These are phyloP conservation scores for Artibeus jamaicensis DNA, from an alignment of 2,797 vertebrate genomes.

Conservation along the genomic window DNA sequence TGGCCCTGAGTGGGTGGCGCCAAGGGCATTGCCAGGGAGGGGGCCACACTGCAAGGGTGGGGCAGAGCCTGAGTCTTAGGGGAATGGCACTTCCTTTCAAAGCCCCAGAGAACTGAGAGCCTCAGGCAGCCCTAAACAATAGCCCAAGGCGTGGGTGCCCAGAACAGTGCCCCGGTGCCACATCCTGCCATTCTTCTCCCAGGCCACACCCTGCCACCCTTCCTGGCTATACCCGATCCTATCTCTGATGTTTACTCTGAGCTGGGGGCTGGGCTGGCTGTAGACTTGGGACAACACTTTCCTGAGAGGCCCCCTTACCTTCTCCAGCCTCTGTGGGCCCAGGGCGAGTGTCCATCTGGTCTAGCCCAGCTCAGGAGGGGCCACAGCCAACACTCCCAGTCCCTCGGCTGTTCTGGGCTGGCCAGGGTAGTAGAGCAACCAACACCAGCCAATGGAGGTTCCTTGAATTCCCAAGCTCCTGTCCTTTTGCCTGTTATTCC, in stretches of 20 bases:
- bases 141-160: conserved; percentile 73
- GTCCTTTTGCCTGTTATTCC: not conserved
- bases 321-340: not conserved
- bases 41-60: not conserved
- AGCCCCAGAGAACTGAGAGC: conserved; percentile 56
- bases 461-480: not conserved
- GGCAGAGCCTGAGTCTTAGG: conserved; percentile 23
- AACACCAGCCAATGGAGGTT: not conserved
- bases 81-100: conserved; percentile 70
- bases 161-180: conserved; percentile 71
- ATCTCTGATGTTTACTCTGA: conserved; percentile 69
- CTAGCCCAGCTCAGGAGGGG: not conserved
- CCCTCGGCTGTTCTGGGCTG: not conserved
- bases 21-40: not conserved
- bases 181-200: conserved; percentile 85
- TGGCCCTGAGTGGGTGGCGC: not conserved
- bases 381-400: not conserved
- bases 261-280: conserved; percentile 55
- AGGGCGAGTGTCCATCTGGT: not conserved
- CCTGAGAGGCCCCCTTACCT: conserved; percentile 24
- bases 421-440: not conserved
- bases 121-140: conserved; percentile 62
- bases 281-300: not conserved
- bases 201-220: conserved; percentile 84
- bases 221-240: conserved; percentile 83